Percentiles rank a stretch among this genome's conserved stretches.
These are phyloP conservation scores for Phylloscopus whistleri DNA, from an alignment of 2,113 vertebrate genomes.

Conservation along the genomic window DNA sequence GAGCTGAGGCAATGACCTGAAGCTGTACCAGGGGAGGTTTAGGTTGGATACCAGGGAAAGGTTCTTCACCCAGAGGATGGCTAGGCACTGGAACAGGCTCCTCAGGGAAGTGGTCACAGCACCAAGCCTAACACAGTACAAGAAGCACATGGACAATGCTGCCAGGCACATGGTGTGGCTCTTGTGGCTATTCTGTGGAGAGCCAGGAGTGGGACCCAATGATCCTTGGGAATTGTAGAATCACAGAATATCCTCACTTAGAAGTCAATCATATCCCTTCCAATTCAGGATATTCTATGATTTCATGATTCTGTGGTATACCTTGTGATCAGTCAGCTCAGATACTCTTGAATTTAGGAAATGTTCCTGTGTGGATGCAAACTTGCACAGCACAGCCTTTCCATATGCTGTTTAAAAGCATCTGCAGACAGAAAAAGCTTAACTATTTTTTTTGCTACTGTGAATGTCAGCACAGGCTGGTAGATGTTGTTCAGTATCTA, in stretches of 20 bases:
- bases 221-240: background rate
- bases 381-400: background rate
- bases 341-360: background rate
- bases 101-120: no score
- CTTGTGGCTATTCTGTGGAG: background rate
- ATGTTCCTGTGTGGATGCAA: background rate
- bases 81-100: accelerated
- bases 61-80: accelerated
- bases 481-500: background rate
- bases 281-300: background rate
- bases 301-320: background rate
- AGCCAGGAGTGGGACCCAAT: accelerated
- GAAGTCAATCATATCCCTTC: background rate
- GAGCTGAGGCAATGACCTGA: background rate
- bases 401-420: background rate
- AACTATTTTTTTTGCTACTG: background rate
- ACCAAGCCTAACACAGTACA: background rate
- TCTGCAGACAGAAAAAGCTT: background rate
- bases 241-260: background rate
- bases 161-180: background rate
- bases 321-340: background rate
- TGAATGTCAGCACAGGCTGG: background rate
- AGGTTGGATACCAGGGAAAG: no score
- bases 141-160: accelerated
- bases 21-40: no score